Conservation (phyloP, 2,888 invertebrate species). For the Apantesis nais region DNA sequence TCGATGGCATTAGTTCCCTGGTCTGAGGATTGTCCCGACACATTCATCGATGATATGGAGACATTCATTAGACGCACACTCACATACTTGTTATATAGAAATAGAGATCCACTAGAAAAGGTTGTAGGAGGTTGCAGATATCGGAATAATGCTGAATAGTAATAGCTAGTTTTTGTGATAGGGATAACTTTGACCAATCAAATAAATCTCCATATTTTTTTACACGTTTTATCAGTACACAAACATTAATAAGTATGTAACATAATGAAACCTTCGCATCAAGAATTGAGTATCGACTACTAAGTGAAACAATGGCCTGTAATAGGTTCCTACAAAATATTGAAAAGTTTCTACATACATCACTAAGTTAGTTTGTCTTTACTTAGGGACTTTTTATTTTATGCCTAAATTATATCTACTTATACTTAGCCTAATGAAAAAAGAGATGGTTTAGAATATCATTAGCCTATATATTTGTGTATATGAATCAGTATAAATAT, state of each 20-base stretch:
- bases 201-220: too few relatives aligned
- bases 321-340: too few relatives aligned
- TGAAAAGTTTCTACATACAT: neutral
- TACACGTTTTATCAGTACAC: neutral
- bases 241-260: neutral
- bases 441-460: too few relatives aligned
- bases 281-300: neutral
- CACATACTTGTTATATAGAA: slow-evolving; percentile 24
- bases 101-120: slow-evolving; percentile 41
- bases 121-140: slow-evolving; percentile 46
- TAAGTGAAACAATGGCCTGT: neutral
- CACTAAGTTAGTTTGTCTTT: neutral
- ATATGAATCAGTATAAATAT: neutral
- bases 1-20: slow-evolving; percentile 70
- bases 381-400: neutral
- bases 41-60: slow-evolving; percentile 68
- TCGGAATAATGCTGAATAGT: slow-evolving; percentile 27
- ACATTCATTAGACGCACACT: slow-evolving; percentile 74
- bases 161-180: slow-evolving; percentile 9
- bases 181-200: too few relatives aligned
- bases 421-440: too few relatives aligned
- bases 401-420: too few relatives aligned
- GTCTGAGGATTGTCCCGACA: slow-evolving; percentile 54
- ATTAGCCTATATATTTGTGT: too few relatives aligned
- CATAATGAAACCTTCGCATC: neutral